These are phyloP conservation scores for Oncorhynchus kisutch DNA, from an alignment of 2,113 vertebrate genomes.

Conservation along the genomic window DNA sequence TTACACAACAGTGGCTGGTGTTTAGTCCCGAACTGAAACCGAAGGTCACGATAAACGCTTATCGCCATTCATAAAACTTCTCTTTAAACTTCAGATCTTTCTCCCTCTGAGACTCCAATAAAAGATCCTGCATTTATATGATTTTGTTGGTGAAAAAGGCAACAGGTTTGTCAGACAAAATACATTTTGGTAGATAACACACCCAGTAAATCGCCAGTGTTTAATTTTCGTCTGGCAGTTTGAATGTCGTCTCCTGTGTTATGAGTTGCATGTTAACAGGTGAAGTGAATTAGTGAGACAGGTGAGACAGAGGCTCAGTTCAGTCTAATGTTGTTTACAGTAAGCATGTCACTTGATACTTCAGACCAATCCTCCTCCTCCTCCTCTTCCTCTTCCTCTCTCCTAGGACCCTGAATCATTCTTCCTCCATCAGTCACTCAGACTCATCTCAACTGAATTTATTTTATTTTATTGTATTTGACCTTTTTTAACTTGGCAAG, in stretches of 20 bases:
- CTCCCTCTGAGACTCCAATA: no score
- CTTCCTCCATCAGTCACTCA: no score
- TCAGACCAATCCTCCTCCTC: background rate
- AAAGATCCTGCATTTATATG: no score
- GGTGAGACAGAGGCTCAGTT: background rate
- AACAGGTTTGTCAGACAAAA: no score
- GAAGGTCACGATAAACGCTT: background rate
- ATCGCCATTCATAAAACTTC: background rate
- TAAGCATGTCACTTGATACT: slow-evolving; percentile 12
- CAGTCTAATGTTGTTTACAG: slow-evolving; percentile 14
- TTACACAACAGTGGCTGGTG: background rate
- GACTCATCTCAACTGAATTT: no score
- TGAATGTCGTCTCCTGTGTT: background rate
- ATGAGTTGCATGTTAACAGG: background rate
- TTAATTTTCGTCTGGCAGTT: background rate
- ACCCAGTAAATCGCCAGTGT: background rate
- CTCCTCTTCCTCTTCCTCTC: no score
- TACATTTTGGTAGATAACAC: no score
- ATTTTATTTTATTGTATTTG: no score
- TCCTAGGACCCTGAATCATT: no score
- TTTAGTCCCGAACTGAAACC: background rate
- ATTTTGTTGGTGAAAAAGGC: no score
- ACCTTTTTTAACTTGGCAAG: no score
- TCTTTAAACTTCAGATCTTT: background rate
- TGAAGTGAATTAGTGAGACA: background rate